Percentiles rank a stretch among this genome's conserved stretches.
These are phyloP conservation scores for Macrophya annulata DNA, from an alignment of 2,888 invertebrate genomes.

Conservation along the genomic window DNA sequence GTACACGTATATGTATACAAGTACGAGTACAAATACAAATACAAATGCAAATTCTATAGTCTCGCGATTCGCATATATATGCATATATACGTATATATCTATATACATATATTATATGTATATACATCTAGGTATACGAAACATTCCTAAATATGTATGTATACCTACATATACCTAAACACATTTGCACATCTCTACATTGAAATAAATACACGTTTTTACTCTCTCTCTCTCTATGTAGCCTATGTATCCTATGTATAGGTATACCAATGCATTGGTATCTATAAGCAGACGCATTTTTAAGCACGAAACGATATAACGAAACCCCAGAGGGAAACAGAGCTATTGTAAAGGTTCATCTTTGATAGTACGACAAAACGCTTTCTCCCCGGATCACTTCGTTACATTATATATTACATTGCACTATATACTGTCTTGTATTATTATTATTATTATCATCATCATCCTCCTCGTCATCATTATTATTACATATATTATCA, in stretches of 20 bases:
- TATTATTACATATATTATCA: background rate
- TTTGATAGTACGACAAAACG: background rate
- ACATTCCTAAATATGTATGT: too few species aligned
- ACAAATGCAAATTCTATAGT: background rate
- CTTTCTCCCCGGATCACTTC: background rate
- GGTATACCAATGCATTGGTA: background rate
- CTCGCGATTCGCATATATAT: background rate
- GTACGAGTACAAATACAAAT: background rate
- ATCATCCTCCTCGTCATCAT: too few species aligned
- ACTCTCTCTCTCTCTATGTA: too few species aligned
- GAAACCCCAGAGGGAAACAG: background rate
- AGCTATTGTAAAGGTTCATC: constrained; percentile 10
- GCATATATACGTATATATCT: background rate
- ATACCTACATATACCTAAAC: too few species aligned
- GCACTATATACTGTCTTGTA: too few species aligned
- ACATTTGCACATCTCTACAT: too few species aligned
- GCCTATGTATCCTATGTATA: too few species aligned
- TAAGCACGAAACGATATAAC: background rate
- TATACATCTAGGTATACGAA: too few species aligned
- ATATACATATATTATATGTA: too few species aligned
- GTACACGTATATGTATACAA: background rate
- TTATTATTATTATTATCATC: too few species aligned
- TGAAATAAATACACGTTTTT: too few species aligned
- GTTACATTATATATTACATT: background rate
- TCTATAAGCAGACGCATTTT: background rate